Evolutionary conservation across 2,888 invertebrate genomes (phyloP).

Genomic region (Yponomeuta plumbellus): DNA sequence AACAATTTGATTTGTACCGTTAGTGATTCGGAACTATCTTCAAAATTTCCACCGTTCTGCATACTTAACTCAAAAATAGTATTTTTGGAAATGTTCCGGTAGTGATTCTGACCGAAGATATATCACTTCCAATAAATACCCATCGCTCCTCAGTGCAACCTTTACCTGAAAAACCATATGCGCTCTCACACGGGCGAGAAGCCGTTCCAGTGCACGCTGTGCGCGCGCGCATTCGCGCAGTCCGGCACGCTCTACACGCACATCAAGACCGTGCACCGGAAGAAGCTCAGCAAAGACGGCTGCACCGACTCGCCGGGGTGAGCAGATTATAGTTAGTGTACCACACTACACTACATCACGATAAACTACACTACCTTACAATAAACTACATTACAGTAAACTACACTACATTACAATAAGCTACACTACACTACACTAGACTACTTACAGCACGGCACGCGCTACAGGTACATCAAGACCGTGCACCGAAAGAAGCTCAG

Average conservation of each 20-base stretch:
- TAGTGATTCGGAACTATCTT: too few relatives aligned
- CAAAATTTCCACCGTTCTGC: too few relatives aligned
- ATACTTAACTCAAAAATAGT: too few relatives aligned
- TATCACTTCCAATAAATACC: too few relatives aligned
- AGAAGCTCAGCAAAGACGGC: constrained; percentile 5
- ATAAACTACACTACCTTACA: too few relatives aligned
- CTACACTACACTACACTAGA: too few relatives aligned
- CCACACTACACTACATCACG: too few relatives aligned
- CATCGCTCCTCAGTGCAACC: constrained; percentile 42
- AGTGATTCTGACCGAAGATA: too few relatives aligned
- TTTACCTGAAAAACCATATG: constrained; percentile 39
- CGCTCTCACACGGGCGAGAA: constrained; percentile 57
- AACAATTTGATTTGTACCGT: too few relatives aligned
- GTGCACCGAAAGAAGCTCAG: constrained; percentile 1
- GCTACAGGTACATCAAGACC: neutral
- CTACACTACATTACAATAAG: too few relatives aligned
- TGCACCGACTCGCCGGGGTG: neutral
- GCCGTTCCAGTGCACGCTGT: constrained; percentile 45
- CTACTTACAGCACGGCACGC: neutral
- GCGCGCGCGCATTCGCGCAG: constrained; percentile 22
- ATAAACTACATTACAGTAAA: too few relatives aligned
- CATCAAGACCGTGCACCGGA: neutral
- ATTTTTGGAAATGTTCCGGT: too few relatives aligned
- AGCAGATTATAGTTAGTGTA: neutral
- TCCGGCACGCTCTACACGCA: constrained; percentile 1